Conservation (phyloP, 1,140 invertebrate genomes). For the Centruroides sculpturatus region DNA sequence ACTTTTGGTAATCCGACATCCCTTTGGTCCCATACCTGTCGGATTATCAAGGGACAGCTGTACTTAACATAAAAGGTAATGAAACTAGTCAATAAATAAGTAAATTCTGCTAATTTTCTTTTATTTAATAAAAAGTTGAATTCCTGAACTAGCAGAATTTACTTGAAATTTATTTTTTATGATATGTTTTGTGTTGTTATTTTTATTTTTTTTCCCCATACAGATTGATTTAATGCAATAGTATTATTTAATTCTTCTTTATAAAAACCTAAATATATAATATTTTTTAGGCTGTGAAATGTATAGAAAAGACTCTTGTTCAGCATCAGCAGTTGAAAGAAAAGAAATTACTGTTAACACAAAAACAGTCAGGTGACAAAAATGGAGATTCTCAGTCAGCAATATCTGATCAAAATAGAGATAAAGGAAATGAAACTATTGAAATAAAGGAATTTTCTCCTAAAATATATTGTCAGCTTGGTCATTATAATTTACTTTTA, state of each 20-base stretch:
- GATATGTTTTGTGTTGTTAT: no score
- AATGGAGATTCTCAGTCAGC: slow-evolving; percentile 28
- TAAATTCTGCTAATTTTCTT: neutral
- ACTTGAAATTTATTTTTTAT: no score
- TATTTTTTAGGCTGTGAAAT: slow-evolving; percentile 50
- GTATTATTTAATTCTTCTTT: no score
- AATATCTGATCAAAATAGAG: neutral
- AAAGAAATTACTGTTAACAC: slow-evolving; percentile 31
- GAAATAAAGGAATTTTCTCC: slow-evolving; percentile 59
- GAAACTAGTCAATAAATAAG: no score
- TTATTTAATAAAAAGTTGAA: neutral
- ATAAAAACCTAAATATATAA: neutral
- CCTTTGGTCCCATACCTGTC: no score
- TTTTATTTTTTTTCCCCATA: no score
- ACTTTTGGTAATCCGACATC: no score
- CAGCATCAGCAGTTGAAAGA: slow-evolving; percentile 43
- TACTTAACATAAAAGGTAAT: no score
- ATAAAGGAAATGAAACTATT: slow-evolving; percentile 7
- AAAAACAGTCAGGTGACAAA: slow-evolving; percentile 30
- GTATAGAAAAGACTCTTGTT: slow-evolving; percentile 63
- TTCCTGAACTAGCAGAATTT: no score
- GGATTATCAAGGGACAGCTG: no score
- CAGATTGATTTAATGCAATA: no score
- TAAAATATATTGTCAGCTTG: slow-evolving; percentile 81
- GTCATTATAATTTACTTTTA: slow-evolving; percentile 79